Base-by-base conservation (phyloP, 1,140 invertebrate species). In the Holotrichia oblita region DNA sequence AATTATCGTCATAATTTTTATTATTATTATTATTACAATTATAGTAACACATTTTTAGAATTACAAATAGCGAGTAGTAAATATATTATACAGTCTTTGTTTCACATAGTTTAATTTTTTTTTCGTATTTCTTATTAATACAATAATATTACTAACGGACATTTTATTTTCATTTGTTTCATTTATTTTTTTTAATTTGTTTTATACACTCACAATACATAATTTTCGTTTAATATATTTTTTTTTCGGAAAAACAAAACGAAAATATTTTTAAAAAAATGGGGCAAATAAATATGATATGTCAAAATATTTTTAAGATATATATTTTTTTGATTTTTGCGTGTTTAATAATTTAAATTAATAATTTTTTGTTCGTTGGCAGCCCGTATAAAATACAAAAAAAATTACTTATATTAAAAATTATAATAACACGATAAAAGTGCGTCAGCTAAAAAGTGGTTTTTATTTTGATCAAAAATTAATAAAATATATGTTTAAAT, bases 11-110 rank as follows among this genome's bases (percentile, higher is more conserved):
- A 48, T 3, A 14, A 12, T 42, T 42, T 9, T 48, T 48, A 48
- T 48, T n/a, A 12, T 48, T 48, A 48, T 48, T 48, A 48, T 48
- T 48, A 48, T 48, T 48, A 48, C 44, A 48, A 48, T 48, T 48
- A 48, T n/a, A 48, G 44, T 48, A 48, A 48, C 44, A 48, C 44
- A 48, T 48, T 48, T 48, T 48, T 48, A 48, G 6, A 48, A n/a
- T 48, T 48, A 48, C n/a, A 48, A 14, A 48, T 14, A 48, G 12
- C 12, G 44, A 3, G 44, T 48, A 48, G 12, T 12, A 14, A 10
- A 48, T 48, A 48, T n/a, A 48, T 48, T n/a, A 12, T 48, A 48
- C 44, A 48, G 44, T 48, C 44, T 48, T 48, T 48, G 44, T 48
- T 48, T 48, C 44, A 48, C 40, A 41, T 41, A 10, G 40, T 10